Conservation (phyloP, 2,797 vertebrate species). For the Alauda arvensis region DNA sequence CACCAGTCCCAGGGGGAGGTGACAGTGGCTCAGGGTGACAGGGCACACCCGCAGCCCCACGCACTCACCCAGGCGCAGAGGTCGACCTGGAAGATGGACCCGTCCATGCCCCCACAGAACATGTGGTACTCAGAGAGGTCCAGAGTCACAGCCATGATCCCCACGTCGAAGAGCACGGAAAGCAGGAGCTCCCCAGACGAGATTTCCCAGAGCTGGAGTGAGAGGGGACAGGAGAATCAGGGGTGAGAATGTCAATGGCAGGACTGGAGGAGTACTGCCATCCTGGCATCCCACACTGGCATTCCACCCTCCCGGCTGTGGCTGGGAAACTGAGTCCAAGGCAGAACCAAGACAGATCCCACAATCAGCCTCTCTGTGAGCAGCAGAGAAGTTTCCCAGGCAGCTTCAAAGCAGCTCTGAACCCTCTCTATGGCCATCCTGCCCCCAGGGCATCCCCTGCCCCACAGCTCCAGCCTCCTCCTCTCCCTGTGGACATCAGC, state of each 20-base stretch:
- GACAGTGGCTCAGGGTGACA: neutral
- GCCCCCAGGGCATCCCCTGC: neutral
- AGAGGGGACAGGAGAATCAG: neutral
- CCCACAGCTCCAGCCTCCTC: neutral
- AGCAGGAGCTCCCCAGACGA: conserved; percentile 90
- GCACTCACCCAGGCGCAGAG: conserved; percentile 85
- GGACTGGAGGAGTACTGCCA: neutral
- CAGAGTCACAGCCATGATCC: conserved; percentile 89
- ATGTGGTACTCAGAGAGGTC: conserved; percentile 90
- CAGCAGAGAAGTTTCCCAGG: neutral
- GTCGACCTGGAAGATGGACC: conserved; percentile 91
- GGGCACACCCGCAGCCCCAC: neutral
- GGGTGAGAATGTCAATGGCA: neutral
- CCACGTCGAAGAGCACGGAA: conserved; percentile 88
- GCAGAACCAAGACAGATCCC: neutral
- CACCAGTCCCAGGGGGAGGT: neutral
- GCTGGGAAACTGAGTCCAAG: neutral
- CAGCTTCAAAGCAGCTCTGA: neutral
- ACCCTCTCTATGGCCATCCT: neutral
- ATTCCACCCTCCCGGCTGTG: neutral
- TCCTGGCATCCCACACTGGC: neutral
- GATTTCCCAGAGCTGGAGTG: conserved; percentile 89
- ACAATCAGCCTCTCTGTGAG: neutral
- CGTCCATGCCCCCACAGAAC: conserved; percentile 91
- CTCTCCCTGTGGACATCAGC: neutral